These are phyloP conservation scores for Sminthurides bifidus DNA, from an alignment of 1,140 invertebrate species.

Conservation along the genomic window DNA sequence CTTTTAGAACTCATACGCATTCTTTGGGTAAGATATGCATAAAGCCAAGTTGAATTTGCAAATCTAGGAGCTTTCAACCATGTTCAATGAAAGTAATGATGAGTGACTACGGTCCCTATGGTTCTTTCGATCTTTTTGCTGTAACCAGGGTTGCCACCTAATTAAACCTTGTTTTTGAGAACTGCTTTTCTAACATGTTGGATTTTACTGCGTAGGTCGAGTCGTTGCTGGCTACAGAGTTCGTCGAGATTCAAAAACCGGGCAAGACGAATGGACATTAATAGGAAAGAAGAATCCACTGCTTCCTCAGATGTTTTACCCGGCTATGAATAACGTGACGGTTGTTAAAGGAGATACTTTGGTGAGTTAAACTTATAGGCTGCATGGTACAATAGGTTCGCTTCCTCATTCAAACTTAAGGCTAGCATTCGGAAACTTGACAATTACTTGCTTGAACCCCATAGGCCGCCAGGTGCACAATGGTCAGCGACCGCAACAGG, in stretches of 20 bases:
- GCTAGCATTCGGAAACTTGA: no score
- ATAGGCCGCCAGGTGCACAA: conserved; percentile 77
- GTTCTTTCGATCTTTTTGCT: neutral
- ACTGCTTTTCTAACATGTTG: no score
- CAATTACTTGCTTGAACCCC: no score
- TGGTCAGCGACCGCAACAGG: conserved; percentile 57
- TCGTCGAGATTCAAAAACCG: conserved; percentile 41
- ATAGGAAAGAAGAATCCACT: conserved; percentile 76
- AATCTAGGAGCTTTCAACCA: no score
- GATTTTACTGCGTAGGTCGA: no score
- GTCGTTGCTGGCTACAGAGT: conserved; percentile 79
- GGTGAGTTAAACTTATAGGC: no score
- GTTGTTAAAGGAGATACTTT: conserved; percentile 61
- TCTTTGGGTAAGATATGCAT: conserved; percentile 52
- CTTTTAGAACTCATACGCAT: conserved; percentile 89
- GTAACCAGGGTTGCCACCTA: conserved; percentile 41
- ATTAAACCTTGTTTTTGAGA: no score
- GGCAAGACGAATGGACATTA: conserved; percentile 58
- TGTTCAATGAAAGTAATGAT: neutral
- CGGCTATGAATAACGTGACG: conserved; percentile 48
- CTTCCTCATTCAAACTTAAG: no score
- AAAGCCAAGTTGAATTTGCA: no score
- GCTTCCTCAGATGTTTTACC: conserved; percentile 92
- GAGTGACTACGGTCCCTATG: neutral
- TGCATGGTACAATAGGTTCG: no score